Base-by-base conservation (phyloP, 2,113 vertebrate species). In the Thalassarche chlororhynchos region DNA sequence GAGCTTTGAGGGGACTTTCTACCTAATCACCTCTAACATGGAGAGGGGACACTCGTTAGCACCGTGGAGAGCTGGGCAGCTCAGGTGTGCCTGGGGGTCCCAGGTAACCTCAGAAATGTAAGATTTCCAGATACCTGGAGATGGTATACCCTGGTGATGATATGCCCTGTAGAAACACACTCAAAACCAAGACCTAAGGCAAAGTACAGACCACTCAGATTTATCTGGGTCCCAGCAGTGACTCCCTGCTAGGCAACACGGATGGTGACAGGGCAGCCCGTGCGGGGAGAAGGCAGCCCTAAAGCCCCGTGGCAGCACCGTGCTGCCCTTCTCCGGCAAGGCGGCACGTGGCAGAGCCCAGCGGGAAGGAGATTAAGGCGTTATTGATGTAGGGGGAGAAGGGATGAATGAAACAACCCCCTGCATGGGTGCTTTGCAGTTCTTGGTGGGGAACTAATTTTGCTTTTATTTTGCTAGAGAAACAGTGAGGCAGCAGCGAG, bases 361-460 rank as follows among this genome's bases (percentile, higher is more conserved):
- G 87, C 17, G 0, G 92, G 93, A 72, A 68, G 76, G 81, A 96
- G 72, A 97, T 96, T 84, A 91, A 95, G 79, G 54, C 13, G 1
- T 85, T 95, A 82, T 52, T 93, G 95, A 92, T 77, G 84, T 24
- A 62, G 52, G 34, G 66, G 60, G 68, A 90, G 81, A 92, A 90
- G 44, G n/a, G 15, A 87, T 84, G 89, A 95, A 79, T 3, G 8
- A 94, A 94, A 61, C 58, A 95, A 84, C 61, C 74, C 60, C 94
- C 89, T 71, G 82, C 84, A 71, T 1, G 14, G 47, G 52, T 93
- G 69, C 61, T 94, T 92, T 78, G 57, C 87, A 61, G 70, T n/a
- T 91, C 87, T 81, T 94, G 62, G 64, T 46, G 47, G 70, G 95
- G 49, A 93, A 65, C 38, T 90, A 97, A 96, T 97, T 94, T 97